These are phyloP conservation scores for Thaleichthys pacificus DNA, from an alignment of 2,797 vertebrate genomes.

Conservation along the genomic window DNA sequence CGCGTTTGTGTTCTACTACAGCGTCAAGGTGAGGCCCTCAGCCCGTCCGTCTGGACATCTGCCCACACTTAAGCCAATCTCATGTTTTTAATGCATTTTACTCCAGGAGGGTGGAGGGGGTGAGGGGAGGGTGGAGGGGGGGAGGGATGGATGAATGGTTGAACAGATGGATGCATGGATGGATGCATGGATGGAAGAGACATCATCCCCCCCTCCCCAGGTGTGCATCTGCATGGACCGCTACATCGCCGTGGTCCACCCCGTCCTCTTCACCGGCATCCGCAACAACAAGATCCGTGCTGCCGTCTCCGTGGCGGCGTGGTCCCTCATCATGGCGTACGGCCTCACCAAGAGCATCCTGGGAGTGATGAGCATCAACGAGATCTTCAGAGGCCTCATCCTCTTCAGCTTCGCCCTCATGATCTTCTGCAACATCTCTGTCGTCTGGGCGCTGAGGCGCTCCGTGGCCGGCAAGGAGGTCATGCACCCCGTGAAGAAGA, in stretches of 20 bases:
- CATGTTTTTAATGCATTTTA: not conserved
- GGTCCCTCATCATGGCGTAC: constrained; percentile 65
- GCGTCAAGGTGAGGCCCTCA: not conserved
- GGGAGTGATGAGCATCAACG: constrained; percentile 50
- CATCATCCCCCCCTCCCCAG: constrained; percentile 30
- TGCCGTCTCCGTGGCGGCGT: constrained; percentile 51
- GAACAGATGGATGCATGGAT: not conserved
- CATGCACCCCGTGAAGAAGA: constrained; percentile 77
- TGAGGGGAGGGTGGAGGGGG: not conserved
- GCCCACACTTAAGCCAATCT: no score
- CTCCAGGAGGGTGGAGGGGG: no score
- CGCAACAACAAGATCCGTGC: constrained; percentile 65
- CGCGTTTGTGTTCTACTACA: constrained; percentile 5
- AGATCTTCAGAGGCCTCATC: constrained; percentile 69
- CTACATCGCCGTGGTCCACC: constrained; percentile 75
- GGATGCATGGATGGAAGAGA: not conserved
- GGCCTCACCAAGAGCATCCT: constrained; percentile 58
- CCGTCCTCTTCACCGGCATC: constrained; percentile 63
- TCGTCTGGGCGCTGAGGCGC: constrained; percentile 75
- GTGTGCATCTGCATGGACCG: constrained; percentile 76
- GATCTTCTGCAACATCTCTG: constrained; percentile 75
- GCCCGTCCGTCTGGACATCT: no score
- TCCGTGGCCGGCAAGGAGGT: constrained; percentile 69
- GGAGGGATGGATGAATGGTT: not conserved
- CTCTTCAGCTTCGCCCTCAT: constrained; percentile 69